Evolutionary conservation across 2,888 invertebrate genomes (phyloP), one percentile per base, ranked within the genome.

Genomic region (Didymodactylos carnosus): DNA sequence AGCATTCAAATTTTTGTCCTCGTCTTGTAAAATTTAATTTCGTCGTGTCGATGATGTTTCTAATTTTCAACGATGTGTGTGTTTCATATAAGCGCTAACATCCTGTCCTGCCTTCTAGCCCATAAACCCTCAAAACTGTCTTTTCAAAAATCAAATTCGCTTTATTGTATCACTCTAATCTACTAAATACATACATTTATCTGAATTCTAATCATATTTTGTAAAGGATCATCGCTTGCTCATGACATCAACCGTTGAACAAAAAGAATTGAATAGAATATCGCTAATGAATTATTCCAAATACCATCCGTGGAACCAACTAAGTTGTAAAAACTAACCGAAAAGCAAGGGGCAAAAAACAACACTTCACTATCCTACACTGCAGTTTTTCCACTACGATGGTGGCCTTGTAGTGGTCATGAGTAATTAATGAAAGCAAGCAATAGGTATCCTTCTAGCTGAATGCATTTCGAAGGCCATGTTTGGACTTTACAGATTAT

Each of bases 81-180:
- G 78, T 46, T 77, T 78, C 19, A 87, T 78, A 70, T 87, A 84
- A 1, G 88, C 87, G 0, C 91, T 91, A 1, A 90, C 85, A 1
- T 93, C 93, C 82, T 92, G 91, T 0, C 93, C 92, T 5, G 89
- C 89, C 78, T 89, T 88, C 91, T 95, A 94, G 0, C 95, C 95
- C 71, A 72, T 74, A 62, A 25, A 62, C 43, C 41, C 40, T 1
- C 69, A 39, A 14, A 35, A 27, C 25, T 53, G 23, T 49, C 19
- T 46, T 16, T 46, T 46, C 19, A 19, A 46, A 46, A 46, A 46
- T 16, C 46, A 16, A 19, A 19, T 46, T 19, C 16, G 46, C 46
- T 19, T 46, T 19, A n/a, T n/a, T n/a, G n/a, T n/a, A n/a, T n/a
- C n/a, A n/a, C n/a, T n/a, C n/a, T n/a, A n/a, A n/a, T n/a, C n/a